Evolutionary conservation across 2,113 vertebrate genomes (phyloP).

Genomic region (Sitta europaea): DNA sequence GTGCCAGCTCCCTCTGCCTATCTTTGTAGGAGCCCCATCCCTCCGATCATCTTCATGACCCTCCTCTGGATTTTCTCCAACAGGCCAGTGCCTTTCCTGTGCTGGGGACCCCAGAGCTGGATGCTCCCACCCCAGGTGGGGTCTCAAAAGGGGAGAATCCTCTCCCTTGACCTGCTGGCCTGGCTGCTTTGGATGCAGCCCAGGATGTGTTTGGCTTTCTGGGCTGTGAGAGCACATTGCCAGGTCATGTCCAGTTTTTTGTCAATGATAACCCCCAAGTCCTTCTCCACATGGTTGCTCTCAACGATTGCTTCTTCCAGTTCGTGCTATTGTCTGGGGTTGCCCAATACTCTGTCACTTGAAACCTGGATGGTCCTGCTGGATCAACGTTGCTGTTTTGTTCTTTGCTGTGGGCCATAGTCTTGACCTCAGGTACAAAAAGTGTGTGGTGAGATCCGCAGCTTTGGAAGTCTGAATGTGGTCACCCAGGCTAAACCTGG

Average conservation of each 20-base stretch:
- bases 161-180: neutral
- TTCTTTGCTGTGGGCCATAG: neutral
- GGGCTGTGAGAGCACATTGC: neutral
- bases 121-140: neutral
- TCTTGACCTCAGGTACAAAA: neutral
- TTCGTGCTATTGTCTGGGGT: neutral
- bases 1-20: neutral
- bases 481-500: neutral
- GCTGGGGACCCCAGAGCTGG: neutral
- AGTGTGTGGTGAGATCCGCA: neutral
- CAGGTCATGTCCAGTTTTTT: fast-evolving
- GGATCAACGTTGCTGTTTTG: neutral
- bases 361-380: neutral
- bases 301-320: neutral
- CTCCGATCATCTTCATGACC: neutral
- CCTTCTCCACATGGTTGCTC: neutral
- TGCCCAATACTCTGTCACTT: neutral
- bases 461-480: neutral
- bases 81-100: neutral
- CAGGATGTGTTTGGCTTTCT: neutral
- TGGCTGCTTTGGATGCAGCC: neutral
- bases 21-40: neutral
- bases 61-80: neutral
- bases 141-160: neutral
- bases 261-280: neutral